Evolutionary conservation across 2,113 vertebrate genomes (phyloP), one percentile per base, ranked within the genome.

Genomic region (Neofelis nebulosa): DNA sequence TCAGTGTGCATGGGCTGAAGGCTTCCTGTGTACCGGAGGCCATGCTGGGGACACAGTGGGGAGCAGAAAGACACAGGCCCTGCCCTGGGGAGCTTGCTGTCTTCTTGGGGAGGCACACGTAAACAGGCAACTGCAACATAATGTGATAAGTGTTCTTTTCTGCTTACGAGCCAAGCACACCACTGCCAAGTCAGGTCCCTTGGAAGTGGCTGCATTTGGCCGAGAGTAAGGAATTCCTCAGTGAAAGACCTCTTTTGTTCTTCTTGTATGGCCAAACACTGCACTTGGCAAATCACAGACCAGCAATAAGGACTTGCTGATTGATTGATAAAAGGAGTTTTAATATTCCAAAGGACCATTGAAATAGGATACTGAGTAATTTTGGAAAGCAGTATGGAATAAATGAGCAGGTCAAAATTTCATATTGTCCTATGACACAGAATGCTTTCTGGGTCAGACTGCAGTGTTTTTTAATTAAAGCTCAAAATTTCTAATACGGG

Each of bases 231-330:
- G 95, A 95, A 33, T 52, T 97, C 88, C 91, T 79, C 71, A 1
- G 1, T 97, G 98, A 98, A 97, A 97, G 96, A 55, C 88, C 81
- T 78, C 97, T 97, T 97, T 97, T 98, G 95, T 98, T 97, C 97
- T 84, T 79, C 89, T 68, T 52, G n/a, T 65, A 95, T 65, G 91
- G 93, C 97, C 97, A 97, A 96, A 91, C 94, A 94, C 38, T 76
- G 68, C 91, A 91, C 95, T 98, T 98, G 97, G 97, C 95, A 97
- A 94, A 91, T 97, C 94, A 50, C 84, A 97, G 85, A 87, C 78
- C n/a, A 94, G 95, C 97, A 97, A 95, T 98, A 97, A 98, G 96
- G 94, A 97, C 97, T 94, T 98, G 97, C 92, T 98, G 97, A 98
- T 95, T 94, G 98, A 98, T 96, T 96, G 98, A 96, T 98, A 97